Percentiles rank a stretch among this genome's conserved stretches.
Conservation (phyloP, 1,140 invertebrate genomes). For the Aphidius ervi region DNA sequence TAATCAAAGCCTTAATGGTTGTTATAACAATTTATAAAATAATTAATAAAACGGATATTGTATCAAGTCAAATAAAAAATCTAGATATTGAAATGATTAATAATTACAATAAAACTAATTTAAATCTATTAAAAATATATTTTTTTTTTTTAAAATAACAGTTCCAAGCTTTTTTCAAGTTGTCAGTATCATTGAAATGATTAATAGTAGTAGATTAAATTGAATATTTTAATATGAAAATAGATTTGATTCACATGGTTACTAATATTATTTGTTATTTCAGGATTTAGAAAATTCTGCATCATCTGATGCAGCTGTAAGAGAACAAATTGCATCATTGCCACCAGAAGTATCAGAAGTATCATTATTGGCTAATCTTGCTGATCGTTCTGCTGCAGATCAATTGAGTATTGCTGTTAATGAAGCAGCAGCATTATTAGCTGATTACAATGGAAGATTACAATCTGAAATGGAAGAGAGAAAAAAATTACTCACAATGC, state of each 20-base stretch:
- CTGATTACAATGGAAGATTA: constrained; percentile 84
- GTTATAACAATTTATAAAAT: constrained; percentile 48
- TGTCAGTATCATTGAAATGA: too few relatives aligned
- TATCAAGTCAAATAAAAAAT: constrained; percentile 44
- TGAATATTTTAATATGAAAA: too few relatives aligned
- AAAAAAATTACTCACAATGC: constrained; percentile 76
- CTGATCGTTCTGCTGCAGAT: constrained; percentile 70
- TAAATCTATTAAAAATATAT: constrained; percentile 10
- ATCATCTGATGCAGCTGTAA: constrained; percentile 85
- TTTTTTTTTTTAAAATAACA: background rate
- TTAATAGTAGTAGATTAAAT: too few relatives aligned
- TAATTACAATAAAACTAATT: constrained; percentile 6
- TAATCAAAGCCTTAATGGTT: constrained; percentile 68
- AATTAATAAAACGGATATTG: constrained; percentile 32
- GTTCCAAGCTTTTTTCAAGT: too few relatives aligned
- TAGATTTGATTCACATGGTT: constrained; percentile 30
- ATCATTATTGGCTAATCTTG: constrained; percentile 73
- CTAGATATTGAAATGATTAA: constrained; percentile 12
- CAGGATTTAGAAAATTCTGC: constrained; percentile 89
- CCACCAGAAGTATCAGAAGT: constrained; percentile 94
- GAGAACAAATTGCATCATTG: constrained; percentile 89
- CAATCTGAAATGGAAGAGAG: constrained; percentile 84
- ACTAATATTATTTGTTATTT: constrained; percentile 49
- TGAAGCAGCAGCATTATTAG: constrained; percentile 78
- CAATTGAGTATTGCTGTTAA: constrained; percentile 74